Conservation (phyloP, 2,888 invertebrate species). For the Iselma pallidipennis region DNA sequence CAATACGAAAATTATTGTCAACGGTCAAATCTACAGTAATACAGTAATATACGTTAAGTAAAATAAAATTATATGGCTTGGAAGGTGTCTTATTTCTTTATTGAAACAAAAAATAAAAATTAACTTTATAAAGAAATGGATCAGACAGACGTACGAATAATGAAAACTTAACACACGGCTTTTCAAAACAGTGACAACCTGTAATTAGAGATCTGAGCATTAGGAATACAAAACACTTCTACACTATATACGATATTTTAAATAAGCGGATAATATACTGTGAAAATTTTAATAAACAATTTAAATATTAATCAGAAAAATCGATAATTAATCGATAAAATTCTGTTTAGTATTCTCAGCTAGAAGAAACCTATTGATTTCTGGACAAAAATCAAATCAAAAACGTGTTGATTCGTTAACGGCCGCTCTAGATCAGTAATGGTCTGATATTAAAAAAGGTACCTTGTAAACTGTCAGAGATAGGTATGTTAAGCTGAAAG, state of each 20-base stretch:
- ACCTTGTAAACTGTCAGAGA: conserved; percentile 43
- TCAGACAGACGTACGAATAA: conserved; percentile 44
- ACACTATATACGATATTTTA: conserved; percentile 37
- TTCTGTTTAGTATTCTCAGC: background rate
- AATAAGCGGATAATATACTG: conserved; percentile 35
- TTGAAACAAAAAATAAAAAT: background rate
- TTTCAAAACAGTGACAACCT: conserved; percentile 51
- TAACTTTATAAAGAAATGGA: background rate
- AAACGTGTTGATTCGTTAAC: background rate
- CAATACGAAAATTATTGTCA: no score
- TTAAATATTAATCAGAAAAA: background rate
- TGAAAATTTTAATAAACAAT: conserved; percentile 10
- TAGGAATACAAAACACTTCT: conserved; percentile 37
- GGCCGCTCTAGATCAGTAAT: conserved; percentile 37
- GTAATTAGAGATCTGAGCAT: conserved; percentile 50
- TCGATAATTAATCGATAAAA: background rate
- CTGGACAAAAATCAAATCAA: background rate
- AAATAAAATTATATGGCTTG: background rate
- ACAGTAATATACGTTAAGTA: background rate
- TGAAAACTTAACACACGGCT: conserved; percentile 42
- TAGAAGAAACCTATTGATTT: background rate
- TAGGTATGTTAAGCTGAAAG: conserved; percentile 43
- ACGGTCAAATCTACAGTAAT: no score
- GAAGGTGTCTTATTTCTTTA: background rate
- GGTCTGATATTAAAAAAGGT: conserved; percentile 35